Base-by-base conservation (phyloP, 2,113 vertebrate genomes). In the Trematomus loennbergii region DNA sequence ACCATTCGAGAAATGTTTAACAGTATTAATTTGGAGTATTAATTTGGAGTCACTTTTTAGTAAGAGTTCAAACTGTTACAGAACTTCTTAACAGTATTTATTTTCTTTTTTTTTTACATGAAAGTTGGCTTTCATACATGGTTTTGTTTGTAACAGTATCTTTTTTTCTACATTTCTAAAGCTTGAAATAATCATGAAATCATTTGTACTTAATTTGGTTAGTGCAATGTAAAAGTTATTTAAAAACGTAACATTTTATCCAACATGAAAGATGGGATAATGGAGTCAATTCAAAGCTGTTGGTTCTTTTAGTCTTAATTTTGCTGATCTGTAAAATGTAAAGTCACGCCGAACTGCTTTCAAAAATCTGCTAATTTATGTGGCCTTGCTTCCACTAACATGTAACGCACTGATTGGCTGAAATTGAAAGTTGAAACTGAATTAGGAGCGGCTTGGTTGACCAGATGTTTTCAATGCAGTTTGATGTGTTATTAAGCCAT, bases 21-120 rank as follows among this genome's bases (percentile, higher is more conserved):
- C 49, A 60, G 58, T 80, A 61, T 87, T 53, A 33, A 63, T 57
- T 50, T n/a, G 9, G 22, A 60, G 58, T 80, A 61, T 87, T 53
- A 33, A 63, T 57, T 50, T n/a, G 9, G 22, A 72, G 13, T 72
- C 10, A 65, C 9, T 53, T 64, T 29, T 73, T 68, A 9, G 22
- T 18, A 48, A 68, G 20, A 58, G 45, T 65, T 62, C 3, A 59
- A 77, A 67, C 43, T 25, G 13, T 78, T 33, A 15, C 52, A 66
- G n/a, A 22, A 36, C 49, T 20, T 9, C 15, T 8, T 43, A 48
- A 60, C 18, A 18, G 46, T 4, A 33, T 33, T 64, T 63, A 0
- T 29, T 29, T 46, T 12, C 68, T 36, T 52, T 58, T 4, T 55
- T 29, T 61, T 20, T 1, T 16, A 33, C 22, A 48, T 17, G 12